Evolutionary conservation across 1,140 invertebrate species (phyloP).

Genomic region (Camponotus pennsylvanicus): DNA sequence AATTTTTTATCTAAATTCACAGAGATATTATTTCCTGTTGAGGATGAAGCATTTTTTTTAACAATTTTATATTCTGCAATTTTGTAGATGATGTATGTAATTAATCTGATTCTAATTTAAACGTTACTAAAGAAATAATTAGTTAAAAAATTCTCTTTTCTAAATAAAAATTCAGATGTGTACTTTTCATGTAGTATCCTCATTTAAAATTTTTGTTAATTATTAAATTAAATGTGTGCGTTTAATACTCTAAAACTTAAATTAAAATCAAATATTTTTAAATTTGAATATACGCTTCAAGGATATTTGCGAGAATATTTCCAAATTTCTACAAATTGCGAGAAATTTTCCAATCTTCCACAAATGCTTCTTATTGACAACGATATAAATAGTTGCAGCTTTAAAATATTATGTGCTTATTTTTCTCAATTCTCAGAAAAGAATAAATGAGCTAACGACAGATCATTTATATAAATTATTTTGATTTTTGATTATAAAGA

Average conservation of each 20-base stretch:
- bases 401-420: background rate
- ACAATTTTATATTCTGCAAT: no score
- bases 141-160: background rate
- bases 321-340: background rate
- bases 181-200: background rate
- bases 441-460: background rate
- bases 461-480: constrained; percentile 10
- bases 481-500: background rate
- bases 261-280: background rate
- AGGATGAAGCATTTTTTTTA: no score
- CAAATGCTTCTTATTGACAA: background rate
- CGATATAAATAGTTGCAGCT: background rate
- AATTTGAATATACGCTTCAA: background rate
- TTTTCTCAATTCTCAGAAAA: constrained; percentile 8
- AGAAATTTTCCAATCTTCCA: background rate
- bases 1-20: no score
- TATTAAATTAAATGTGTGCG: background rate
- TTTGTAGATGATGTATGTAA: no score
- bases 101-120: no score
- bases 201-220: background rate
- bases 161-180: background rate
- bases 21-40: no score
- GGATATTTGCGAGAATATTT: background rate
- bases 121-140: no score
- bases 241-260: background rate